Base-by-base conservation (phyloP, 2,797 vertebrate species). In the Epinephelus awoara region DNA sequence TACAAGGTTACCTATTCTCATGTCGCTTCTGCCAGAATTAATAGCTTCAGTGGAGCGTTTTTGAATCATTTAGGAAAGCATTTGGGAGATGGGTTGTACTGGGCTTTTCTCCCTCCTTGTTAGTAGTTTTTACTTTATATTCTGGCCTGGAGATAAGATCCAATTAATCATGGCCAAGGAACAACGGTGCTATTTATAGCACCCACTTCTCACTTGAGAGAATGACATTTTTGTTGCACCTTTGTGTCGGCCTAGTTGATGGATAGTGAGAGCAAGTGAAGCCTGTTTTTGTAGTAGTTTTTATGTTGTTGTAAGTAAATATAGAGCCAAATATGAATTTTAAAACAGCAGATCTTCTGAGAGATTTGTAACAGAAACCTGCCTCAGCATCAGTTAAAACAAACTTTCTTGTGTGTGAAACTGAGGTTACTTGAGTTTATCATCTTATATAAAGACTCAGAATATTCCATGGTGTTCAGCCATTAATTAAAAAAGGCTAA, bases 111-210 rank as follows among this genome's bases (percentile, higher is more conserved):
- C 13, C 54, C 8, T 46, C n/a, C 50, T 19, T 75, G 21, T 70
- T 65, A 57, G 9, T 64, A 66, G 46, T 18, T 72, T 38, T 54
- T 72, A 61, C 56, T 72, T n/a, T 77, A 67, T 71, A 25, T 64
- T 70, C 47, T 72, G 44, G 44, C 50, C 55, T 64, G 15, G 57
- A 83, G 67, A 72, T 58, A n/a, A 74, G 18, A 56, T 73, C 25
- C 19, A 77, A 47, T 89, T 86, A 75, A 64, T 86, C 52, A 73
- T 61, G 49, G 57, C 66, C 72, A 25, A 80, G 66, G 46, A 83
- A 72, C 67, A 47, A 42, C 62, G 27, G 18, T 17, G 55, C 47
- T 89, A 80, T 87, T 79, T 87, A 83, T 75, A 86, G 66, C 1
- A 0, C 61, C 44, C 18, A 42, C 34, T 29, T 57, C 56, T 82